Evolutionary conservation across 2,113 vertebrate species (phyloP).

Genomic region (Argyrosomus japonicus): DNA sequence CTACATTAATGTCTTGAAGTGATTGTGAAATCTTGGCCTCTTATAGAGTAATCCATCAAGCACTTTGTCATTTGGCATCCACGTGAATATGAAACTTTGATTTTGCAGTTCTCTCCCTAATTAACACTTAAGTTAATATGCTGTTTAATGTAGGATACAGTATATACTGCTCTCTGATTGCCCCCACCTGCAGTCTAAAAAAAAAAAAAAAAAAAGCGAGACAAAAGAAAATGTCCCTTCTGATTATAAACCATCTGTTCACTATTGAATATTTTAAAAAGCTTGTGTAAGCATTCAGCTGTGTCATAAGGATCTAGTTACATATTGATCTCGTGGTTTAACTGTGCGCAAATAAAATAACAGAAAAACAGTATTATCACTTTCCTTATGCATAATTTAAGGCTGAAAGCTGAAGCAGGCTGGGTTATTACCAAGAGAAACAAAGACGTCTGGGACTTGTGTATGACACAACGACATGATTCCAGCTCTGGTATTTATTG

Average conservation of each 20-base stretch:
- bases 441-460: constrained; percentile 18
- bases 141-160: neutral
- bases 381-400: constrained; percentile 34
- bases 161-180: neutral
- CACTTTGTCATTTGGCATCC: neutral
- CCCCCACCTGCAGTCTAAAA: neutral
- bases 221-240: neutral
- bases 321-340: constrained; percentile 8
- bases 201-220: neutral
- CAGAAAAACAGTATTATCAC: neutral
- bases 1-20: neutral
- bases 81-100: neutral
- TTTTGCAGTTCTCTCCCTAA: neutral
- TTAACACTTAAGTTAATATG: neutral
- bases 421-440: constrained; percentile 40
- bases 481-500: constrained; percentile 41
- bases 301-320: neutral
- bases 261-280: neutral
- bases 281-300: neutral
- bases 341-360: neutral
- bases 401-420: neutral
- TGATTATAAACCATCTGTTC: constrained; percentile 31
- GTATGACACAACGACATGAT: constrained; percentile 26
- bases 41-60: neutral
- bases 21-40: neutral